Conservation (phyloP, 2,113 vertebrate species). For the Orcinus orca region DNA sequence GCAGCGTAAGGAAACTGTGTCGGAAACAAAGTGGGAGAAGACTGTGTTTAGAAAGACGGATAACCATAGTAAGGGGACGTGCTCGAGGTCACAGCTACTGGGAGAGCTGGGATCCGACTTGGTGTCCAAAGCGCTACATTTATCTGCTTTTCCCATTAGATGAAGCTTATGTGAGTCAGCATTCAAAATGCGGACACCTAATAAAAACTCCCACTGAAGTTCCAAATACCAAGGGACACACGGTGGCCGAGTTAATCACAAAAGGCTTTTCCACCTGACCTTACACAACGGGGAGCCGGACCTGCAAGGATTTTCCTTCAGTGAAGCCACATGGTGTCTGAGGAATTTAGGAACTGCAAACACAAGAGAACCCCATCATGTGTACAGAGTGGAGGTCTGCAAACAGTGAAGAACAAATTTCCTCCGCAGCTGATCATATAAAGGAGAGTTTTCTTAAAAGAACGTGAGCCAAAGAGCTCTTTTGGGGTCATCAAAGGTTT, state of each 20-base stretch:
- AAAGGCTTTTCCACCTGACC: constrained; percentile 42
- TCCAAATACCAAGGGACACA: constrained; percentile 16
- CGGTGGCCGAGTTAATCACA: background rate
- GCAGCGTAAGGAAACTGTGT: constrained; percentile 98
- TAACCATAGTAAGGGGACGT: background rate
- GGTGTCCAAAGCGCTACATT: background rate
- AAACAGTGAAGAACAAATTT: background rate
- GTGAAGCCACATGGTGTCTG: background rate
- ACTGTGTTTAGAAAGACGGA: background rate
- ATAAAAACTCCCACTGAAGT: background rate
- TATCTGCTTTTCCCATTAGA: background rate
- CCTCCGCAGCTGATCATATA: background rate
- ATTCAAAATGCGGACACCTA: background rate
- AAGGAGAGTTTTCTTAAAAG: background rate
- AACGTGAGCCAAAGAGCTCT: background rate
- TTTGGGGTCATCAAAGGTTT: background rate
- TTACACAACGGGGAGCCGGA: background rate
- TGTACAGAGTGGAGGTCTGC: background rate
- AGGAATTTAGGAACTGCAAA: background rate
- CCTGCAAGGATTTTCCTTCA: background rate
- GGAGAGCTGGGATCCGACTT: background rate
- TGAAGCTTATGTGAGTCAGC: constrained; percentile 1
- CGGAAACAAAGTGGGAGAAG: constrained; percentile 59
- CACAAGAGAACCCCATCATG: background rate
- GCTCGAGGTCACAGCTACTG: background rate